Conservation (phyloP, 2,888 invertebrate species). For the Cephus runcator region DNA sequence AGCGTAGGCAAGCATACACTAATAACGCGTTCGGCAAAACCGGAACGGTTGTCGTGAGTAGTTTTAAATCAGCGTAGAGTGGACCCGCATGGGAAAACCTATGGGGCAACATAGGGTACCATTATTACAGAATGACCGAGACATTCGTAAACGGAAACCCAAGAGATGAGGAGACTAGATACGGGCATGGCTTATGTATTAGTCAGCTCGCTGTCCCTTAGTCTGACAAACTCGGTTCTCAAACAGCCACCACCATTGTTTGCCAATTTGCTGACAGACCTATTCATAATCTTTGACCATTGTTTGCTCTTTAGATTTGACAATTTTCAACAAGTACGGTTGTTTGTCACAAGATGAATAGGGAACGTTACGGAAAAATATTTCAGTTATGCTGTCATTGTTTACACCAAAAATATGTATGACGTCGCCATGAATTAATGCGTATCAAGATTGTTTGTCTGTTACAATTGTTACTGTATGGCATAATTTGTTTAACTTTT, state of each 20-base stretch:
- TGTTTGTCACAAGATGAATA: neutral
- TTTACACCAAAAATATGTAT: neutral
- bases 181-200: constrained; percentile 38
- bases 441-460: neutral
- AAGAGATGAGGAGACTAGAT: constrained; percentile 16
- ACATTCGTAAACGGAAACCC: constrained; percentile 3
- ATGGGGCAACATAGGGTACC: constrained; percentile 19
- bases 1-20: neutral
- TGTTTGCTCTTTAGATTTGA: constrained; percentile 17
- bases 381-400: neutral
- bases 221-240: constrained; percentile 26
- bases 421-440: neutral
- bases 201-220: constrained; percentile 38
- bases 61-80: constrained; percentile 33
- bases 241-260: constrained; percentile 37
- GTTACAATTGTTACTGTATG: neutral
- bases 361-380: neutral
- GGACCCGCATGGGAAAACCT: constrained; percentile 34
- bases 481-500: neutral
- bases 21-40: neutral
- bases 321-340: neutral
- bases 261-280: constrained; percentile 37
- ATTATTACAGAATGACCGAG: constrained; percentile 31
- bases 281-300: constrained; percentile 26
- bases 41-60: constrained; percentile 13